Conservation (phyloP, 2,888 invertebrate genomes). For the Drosophila mimica region DNA sequence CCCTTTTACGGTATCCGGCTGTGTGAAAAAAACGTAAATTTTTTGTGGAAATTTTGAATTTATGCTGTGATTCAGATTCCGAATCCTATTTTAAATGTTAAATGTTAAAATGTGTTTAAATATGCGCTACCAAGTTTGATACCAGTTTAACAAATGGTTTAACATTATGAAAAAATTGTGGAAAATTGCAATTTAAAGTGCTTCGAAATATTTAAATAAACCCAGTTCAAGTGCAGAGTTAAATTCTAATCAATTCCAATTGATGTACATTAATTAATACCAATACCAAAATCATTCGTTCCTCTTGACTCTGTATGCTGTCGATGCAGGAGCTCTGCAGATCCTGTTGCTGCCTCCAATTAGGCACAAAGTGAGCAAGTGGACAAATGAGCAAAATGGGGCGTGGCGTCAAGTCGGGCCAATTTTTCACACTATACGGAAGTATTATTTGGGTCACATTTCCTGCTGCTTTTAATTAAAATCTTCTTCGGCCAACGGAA, state of each 20-base stretch:
- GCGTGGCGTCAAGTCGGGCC: constrained; percentile 30
- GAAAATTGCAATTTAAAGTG: neutral
- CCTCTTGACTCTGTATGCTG: neutral
- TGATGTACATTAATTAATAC: constrained; percentile 36
- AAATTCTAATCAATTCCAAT: constrained; percentile 5
- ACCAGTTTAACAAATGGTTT: neutral
- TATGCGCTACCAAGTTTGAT: neutral
- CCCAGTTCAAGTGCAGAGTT: neutral
- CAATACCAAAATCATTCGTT: neutral
- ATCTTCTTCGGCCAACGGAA: constrained; percentile 70
- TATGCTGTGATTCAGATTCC: neutral
- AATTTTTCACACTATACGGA: constrained; percentile 79
- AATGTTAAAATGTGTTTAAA: neutral
- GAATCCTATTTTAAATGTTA: too few species aligned
- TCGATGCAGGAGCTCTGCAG: neutral
- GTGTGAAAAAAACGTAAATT: too few species aligned
- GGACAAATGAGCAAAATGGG: constrained; percentile 32
- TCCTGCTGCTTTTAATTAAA: constrained; percentile 81
- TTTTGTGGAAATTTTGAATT: neutral
- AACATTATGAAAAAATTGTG: neutral
- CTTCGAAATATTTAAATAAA: neutral
- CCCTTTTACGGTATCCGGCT: neutral
- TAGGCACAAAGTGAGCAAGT: constrained; percentile 60
- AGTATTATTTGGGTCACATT: constrained; percentile 81
- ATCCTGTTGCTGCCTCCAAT: constrained; percentile 48